Base-by-base conservation (phyloP, 1,140 invertebrate genomes). In the Megalonaias nervosa region DNA sequence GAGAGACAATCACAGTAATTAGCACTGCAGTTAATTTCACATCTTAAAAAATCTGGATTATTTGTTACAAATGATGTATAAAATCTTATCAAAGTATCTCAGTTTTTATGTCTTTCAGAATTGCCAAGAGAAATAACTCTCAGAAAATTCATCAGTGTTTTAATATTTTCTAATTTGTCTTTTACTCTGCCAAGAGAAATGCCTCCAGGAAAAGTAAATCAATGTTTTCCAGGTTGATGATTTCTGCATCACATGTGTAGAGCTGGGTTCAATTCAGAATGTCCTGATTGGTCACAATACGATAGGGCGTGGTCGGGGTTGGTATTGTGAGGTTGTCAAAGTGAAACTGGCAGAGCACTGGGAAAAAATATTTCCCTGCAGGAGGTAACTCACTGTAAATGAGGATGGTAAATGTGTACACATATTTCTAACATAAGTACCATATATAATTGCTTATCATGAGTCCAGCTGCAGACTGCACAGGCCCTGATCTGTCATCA, bases 301-400 rank as follows among this genome's bases (percentile, higher is more conserved):
- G 31, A 69, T 70, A 26, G 86, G 87, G 5, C 68, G 84, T 15
- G 87, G 88, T 66, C 68, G 79, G 75, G 88, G 88, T 19, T 89
- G 88, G 88, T 87, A 80, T 71, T 86, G 84, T 75, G 82, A 86
- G 38, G 70, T 79, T 21, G 82, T 85, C 19, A 79, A 67, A n/a
- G 75, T 78, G 64, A 78, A 78, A 59, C 65, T 78, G 17, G 76
- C 76, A 59, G 76, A 78, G 55, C 48, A 66, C 61, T 48, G 67
- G 57, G 75, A 85, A 57, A 77, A 74, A 16, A 65, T 85, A 11
- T 87, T 87, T 79, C 71, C 75, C 0, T 85, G 82, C 67, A 75
- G 83, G 76, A 87, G 85, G 86, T 87, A 67, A n/a, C 71, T 74
- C 57, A 31, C 17, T 59, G 13, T 6, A 48, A 48, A 48, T 48